Conservation (phyloP, 2,113 vertebrate species). For the Myrmecobius fasciatus region DNA sequence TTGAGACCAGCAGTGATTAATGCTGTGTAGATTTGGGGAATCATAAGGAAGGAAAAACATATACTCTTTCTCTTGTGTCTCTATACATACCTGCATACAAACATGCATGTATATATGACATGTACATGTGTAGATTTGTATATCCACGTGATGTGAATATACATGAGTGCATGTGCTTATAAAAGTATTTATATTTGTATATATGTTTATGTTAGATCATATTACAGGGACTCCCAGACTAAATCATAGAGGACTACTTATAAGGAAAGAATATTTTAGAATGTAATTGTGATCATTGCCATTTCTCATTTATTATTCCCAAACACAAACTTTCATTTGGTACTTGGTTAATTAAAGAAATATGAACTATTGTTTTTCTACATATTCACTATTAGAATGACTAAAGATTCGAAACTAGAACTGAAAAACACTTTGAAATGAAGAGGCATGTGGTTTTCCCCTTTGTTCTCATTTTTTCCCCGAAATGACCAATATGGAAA, state of each 20-base stretch:
- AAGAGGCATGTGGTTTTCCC: not conserved
- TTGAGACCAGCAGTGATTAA: not conserved
- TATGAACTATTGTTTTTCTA: not conserved
- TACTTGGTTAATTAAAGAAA: not conserved
- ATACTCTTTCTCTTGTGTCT: no score
- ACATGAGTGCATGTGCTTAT: not conserved
- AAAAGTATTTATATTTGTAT: not conserved
- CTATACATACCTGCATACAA: no score
- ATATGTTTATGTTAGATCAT: not conserved
- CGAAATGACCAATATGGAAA: no score
- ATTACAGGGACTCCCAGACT: not conserved
- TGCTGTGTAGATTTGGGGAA: not conserved
- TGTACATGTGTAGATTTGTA: no score
- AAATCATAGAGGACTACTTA: not conserved
- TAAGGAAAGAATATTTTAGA: not conserved
- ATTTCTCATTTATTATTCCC: not conserved
- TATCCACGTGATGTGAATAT: not conserved
- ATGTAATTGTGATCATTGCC: not conserved
- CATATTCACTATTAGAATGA: not conserved
- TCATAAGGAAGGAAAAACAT: not conserved
- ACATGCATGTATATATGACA: no score
- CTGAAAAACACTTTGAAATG: not conserved
- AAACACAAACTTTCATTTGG: not conserved
- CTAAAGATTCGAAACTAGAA: not conserved
- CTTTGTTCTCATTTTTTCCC: no score